phyloP scores from a whole-genome alignment of 2,113 vertebrate species.

The Malurus melanocephalus region DNA sequence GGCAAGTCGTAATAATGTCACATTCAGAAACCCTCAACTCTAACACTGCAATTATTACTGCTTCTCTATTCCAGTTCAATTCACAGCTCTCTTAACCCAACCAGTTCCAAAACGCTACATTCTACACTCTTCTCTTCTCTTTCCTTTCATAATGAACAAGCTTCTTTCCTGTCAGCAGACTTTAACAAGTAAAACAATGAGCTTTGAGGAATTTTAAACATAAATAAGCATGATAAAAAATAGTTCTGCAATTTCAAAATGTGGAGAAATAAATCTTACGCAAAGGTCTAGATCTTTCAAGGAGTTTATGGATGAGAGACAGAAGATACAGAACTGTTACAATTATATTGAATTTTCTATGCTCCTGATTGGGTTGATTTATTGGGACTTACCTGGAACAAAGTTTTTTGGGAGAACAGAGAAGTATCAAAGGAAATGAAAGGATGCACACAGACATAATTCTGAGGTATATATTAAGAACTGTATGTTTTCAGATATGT shows the following conservation, averaged over 20 bases:
- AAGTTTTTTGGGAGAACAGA: not conserved
- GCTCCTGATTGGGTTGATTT: not conserved
- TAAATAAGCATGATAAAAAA: not conserved
- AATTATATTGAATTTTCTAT: not conserved
- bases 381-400: not conserved
- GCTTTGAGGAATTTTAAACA: not conserved
- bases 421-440: not conserved
- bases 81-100: not conserved
- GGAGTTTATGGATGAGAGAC: not conserved
- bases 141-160: not conserved
- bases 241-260: not conserved
- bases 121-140: not conserved
- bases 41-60: not conserved
- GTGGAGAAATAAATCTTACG: not conserved
- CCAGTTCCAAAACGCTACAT: not conserved
- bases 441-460: not conserved
- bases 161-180: not conserved
- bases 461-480: not conserved
- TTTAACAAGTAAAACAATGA: not conserved
- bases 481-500: not conserved
- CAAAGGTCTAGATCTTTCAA: not conserved
- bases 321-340: not conserved
- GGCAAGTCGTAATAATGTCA: constrained; percentile 31
- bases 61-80: not conserved
- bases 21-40: constrained; percentile 45